phyloP scores from a whole-genome alignment of 2,797 vertebrate genomes.

The Coccyzus lansbergi region DNA sequence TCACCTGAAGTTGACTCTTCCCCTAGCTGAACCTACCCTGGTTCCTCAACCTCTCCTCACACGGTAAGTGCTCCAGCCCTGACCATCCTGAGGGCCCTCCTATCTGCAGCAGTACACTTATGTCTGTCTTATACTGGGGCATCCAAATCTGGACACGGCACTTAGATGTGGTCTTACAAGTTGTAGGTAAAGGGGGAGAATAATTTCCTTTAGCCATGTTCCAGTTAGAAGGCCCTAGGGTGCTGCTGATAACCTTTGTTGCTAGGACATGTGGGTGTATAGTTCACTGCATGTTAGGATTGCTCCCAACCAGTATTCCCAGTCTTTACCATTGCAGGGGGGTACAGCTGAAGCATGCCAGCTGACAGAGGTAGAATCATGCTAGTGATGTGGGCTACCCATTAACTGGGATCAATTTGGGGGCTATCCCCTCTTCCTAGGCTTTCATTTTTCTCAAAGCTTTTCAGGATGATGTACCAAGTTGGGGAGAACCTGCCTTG shows the following conservation, averaged over 20 bases:
- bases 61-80: not conserved
- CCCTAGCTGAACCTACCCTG: not conserved
- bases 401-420: not conserved
- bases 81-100: not conserved
- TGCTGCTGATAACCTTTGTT: not conserved
- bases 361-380: not conserved
- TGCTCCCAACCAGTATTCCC: not conserved
- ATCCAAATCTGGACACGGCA: not conserved
- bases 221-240: not conserved
- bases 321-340: not conserved
- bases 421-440: not conserved
- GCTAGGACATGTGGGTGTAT: not conserved
- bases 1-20: not conserved
- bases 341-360: not conserved
- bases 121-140: not conserved
- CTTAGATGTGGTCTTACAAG: not conserved
- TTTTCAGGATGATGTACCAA: fast-evolving
- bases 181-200: not conserved
- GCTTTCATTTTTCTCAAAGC: not conserved
- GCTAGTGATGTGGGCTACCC: fast-evolving
- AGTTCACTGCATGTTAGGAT: not conserved
- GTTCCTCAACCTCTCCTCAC: not conserved
- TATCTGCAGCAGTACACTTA: not conserved
- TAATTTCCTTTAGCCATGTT: not conserved
- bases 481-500: not conserved